Evolutionary conservation across 2,113 vertebrate genomes (phyloP).

Genomic region (Sinosuthora webbiana): DNA sequence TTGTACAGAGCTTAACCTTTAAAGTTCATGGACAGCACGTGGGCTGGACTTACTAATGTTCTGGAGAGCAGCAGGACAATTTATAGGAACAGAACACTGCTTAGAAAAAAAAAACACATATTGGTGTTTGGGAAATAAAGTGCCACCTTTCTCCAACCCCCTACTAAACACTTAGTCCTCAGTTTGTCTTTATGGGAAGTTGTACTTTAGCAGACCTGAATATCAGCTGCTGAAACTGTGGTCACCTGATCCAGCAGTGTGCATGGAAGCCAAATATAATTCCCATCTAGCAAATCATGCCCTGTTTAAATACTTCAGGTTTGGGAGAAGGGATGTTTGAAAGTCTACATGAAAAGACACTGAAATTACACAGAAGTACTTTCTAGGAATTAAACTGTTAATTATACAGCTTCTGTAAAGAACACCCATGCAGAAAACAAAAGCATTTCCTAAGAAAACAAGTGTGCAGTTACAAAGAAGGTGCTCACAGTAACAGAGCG

Average conservation of each 20-base stretch:
- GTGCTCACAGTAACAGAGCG: fast-evolving
- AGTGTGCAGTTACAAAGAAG: background rate
- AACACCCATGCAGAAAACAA: background rate
- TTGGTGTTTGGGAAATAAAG: background rate
- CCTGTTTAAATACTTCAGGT: background rate
- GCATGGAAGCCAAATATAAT: background rate
- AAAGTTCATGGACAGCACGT: background rate
- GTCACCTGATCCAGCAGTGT: background rate
- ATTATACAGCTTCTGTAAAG: background rate
- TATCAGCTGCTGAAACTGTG: background rate
- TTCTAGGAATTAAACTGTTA: background rate
- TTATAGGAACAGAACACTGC: background rate
- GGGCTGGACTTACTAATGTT: background rate
- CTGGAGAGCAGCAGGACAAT: background rate
- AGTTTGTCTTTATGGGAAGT: background rate
- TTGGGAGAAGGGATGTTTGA: background rate
- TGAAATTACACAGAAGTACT: background rate
- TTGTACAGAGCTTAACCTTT: background rate
- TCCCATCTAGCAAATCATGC: background rate
- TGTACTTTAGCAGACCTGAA: background rate
- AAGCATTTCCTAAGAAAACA: background rate
- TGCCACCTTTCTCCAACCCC: background rate
- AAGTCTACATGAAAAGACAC: background rate
- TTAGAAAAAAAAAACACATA: background rate
- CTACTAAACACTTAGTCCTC: background rate